These are phyloP conservation scores for Pluvianellus socialis DNA, from an alignment of 2,113 vertebrate genomes.

Conservation along the genomic window DNA sequence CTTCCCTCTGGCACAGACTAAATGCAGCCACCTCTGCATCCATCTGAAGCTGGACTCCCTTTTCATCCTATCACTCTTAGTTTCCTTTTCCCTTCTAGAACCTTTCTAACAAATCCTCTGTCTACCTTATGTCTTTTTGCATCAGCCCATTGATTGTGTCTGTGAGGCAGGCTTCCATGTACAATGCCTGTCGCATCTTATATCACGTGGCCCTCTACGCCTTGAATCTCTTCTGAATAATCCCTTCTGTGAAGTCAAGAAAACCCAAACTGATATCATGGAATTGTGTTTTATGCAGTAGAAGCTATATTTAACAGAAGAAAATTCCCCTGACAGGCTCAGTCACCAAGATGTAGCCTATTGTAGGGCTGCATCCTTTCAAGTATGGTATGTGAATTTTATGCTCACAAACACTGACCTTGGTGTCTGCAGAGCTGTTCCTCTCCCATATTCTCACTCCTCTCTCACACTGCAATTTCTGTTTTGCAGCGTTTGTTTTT, in stretches of 20 bases:
- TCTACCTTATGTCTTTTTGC: neutral
- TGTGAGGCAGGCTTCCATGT: neutral
- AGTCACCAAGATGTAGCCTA: neutral
- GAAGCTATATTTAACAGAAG: neutral
- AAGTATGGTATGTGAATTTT: neutral
- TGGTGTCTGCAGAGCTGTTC: neutral
- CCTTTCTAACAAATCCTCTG: neutral
- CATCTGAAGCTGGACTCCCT: neutral
- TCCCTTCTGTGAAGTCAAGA: neutral
- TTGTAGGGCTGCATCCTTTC: neutral
- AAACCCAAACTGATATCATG: neutral
- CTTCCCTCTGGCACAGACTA: neutral
- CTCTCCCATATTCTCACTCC: neutral
- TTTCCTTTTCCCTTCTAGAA: neutral
- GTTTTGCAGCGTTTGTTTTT: neutral
- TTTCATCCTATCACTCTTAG: neutral
- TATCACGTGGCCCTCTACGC: neutral
- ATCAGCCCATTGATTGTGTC: neutral
- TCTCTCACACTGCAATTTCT: neutral
- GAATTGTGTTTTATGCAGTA: neutral
- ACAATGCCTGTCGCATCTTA: neutral
- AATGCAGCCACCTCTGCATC: neutral
- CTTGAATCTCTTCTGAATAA: neutral
- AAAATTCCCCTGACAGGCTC: neutral
- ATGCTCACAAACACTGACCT: neutral